These are phyloP conservation scores for Sebastes itinus DNA, from an alignment of 2,797 vertebrate species.

Conservation along the genomic window DNA sequence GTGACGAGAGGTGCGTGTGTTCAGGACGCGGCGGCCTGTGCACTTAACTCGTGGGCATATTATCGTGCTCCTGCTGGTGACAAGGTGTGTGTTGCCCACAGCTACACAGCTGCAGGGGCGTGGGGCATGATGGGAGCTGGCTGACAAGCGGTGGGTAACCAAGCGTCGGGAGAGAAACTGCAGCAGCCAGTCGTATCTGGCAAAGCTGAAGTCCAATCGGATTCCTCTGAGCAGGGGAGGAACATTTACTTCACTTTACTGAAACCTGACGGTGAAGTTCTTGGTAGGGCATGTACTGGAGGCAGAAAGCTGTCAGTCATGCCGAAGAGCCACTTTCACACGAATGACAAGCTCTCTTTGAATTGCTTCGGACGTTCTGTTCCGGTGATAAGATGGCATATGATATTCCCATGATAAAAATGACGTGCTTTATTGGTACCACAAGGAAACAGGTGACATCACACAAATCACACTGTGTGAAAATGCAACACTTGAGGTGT, in stretches of 20 bases:
- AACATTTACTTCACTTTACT: slow-evolving; percentile 19
- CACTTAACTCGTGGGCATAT: slow-evolving; percentile 36
- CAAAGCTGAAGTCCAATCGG: slow-evolving; percentile 10
- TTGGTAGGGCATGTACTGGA: background rate
- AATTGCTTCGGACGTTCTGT: slow-evolving; percentile 31
- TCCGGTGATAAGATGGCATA: slow-evolving; percentile 17
- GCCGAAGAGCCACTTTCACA: slow-evolving; percentile 34
- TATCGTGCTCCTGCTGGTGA: slow-evolving; percentile 32
- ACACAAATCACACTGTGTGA: slow-evolving; percentile 32
- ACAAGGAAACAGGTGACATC: slow-evolving; percentile 22
- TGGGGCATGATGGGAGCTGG: slow-evolving; percentile 47
- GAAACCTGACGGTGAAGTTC: slow-evolving; percentile 6
- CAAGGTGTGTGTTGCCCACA: slow-evolving; percentile 54
- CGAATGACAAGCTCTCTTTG: slow-evolving; percentile 23
- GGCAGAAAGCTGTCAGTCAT: slow-evolving; percentile 40
- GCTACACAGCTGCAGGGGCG: slow-evolving; percentile 42
- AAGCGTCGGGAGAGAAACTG: slow-evolving; percentile 30
- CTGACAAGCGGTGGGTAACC: slow-evolving; percentile 47
- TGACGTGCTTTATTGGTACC: background rate
- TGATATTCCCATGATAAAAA: slow-evolving; percentile 17
- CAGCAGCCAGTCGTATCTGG: slow-evolving; percentile 16
- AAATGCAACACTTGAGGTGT: slow-evolving; percentile 3
- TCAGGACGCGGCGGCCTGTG: slow-evolving; percentile 16
- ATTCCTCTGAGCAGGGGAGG: slow-evolving; percentile 27
- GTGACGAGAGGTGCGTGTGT: slow-evolving; percentile 6